Conservation (phyloP, 2,888 invertebrate genomes). For the Hemaris fuciformis region DNA sequence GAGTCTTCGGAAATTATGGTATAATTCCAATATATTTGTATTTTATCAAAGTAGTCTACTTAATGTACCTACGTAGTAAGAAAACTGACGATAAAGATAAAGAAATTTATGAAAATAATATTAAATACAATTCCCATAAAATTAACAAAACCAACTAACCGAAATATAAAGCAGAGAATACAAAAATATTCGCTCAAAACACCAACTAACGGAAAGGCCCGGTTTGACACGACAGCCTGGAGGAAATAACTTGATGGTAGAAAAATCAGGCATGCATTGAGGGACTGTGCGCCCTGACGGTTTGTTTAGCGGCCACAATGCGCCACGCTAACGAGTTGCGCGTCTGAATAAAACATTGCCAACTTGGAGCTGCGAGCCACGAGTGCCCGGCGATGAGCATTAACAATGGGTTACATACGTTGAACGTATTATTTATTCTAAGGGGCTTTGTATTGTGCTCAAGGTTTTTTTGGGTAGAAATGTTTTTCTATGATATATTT, state of each 20-base stretch:
- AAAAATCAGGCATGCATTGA: conserved; percentile 61
- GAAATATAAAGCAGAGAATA: background rate
- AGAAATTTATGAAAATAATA: too few relatives aligned
- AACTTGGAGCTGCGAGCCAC: conserved; percentile 12
- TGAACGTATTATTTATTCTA: too few relatives aligned
- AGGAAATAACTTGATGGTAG: conserved; percentile 35
- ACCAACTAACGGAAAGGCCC: background rate
- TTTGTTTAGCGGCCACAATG: conserved; percentile 77
- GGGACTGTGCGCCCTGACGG: conserved; percentile 54
- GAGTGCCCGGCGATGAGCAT: background rate
- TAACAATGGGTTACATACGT: background rate
- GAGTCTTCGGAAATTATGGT: too few relatives aligned
- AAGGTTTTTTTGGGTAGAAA: too few relatives aligned
- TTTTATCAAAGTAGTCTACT: too few relatives aligned
- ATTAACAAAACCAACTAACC: too few relatives aligned
- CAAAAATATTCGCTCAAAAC: background rate
- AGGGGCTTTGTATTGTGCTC: too few relatives aligned
- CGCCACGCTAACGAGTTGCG: conserved; percentile 73
- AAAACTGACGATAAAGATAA: background rate
- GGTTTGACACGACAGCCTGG: background rate
- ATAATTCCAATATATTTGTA: too few relatives aligned
- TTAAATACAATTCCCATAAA: too few relatives aligned
- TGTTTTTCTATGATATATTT: too few relatives aligned
- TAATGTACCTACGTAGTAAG: too few relatives aligned
- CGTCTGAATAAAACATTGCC: conserved; percentile 77